These are phyloP conservation scores for Liparis tanakae DNA, from an alignment of 2,797 vertebrate species.

Conservation along the genomic window DNA sequence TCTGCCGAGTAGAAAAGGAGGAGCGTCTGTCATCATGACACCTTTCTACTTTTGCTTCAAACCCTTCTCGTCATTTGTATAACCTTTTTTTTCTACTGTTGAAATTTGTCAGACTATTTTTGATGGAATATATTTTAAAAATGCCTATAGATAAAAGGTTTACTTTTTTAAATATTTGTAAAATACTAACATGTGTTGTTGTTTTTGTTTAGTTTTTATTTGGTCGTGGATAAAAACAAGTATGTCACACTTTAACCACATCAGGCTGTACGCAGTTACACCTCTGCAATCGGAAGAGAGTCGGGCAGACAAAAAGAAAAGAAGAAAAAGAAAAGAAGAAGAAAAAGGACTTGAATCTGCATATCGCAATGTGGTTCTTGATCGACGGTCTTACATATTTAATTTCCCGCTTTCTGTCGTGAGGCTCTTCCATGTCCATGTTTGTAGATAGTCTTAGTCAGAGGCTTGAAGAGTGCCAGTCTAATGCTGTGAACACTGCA, in stretches of 20 bases:
- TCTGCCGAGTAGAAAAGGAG: conserved; percentile 43
- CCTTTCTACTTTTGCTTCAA: conserved; percentile 74
- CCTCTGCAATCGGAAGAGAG: conserved; percentile 50
- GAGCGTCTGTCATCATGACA: conserved; percentile 46
- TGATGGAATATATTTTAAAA: conserved; percentile 90
- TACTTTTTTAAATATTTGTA: conserved; percentile 90
- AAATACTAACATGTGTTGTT: conserved; percentile 83
- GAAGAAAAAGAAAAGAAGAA: not conserved
- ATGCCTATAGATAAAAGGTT: conserved; percentile 87
- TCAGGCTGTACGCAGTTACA: conserved; percentile 65
- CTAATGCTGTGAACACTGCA: conserved; percentile 79
- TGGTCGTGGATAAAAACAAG: conserved; percentile 71
- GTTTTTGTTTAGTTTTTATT: conserved; percentile 44
- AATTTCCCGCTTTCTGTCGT: conserved; percentile 65
- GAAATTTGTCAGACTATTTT: conserved; percentile 88
- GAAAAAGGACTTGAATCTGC: conserved; percentile 47
- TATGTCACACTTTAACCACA: conserved; percentile 76
- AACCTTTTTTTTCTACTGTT: conserved; percentile 87
- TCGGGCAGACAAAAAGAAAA: conserved; percentile 25
- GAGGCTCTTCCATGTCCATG: conserved; percentile 71
- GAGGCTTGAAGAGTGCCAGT: conserved; percentile 77
- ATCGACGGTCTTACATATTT: conserved; percentile 78
- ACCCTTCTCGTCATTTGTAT: conserved; percentile 77
- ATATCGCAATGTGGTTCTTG: conserved; percentile 67
- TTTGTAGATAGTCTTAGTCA: conserved; percentile 85